These are phyloP conservation scores for Diplazon laetatorius DNA, from an alignment of 2,888 invertebrate species.

Conservation along the genomic window DNA sequence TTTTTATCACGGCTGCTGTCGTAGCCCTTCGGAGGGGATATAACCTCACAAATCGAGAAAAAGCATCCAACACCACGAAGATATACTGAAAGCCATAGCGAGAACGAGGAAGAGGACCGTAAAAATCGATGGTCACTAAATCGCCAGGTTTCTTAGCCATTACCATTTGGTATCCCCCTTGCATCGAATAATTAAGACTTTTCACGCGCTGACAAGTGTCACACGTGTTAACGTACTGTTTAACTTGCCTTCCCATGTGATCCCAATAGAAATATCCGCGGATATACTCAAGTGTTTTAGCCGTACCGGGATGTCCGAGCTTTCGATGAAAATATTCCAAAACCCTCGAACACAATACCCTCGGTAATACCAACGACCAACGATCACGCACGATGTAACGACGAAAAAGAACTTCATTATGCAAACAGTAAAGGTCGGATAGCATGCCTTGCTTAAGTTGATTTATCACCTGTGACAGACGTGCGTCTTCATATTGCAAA, in stretches of 20 bases:
- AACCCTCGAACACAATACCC: neutral
- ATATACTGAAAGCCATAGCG: conserved; percentile 53
- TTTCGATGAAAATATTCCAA: conserved; percentile 11
- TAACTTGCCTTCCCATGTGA: neutral
- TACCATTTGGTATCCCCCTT: neutral
- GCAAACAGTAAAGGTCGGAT: neutral
- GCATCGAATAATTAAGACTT: neutral
- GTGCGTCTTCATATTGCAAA: neutral
- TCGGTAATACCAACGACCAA: neutral
- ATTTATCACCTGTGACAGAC: neutral
- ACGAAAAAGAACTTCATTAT: neutral
- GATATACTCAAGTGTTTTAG: neutral
- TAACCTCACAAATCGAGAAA: conserved; percentile 24
- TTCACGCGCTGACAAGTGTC: conserved; percentile 13
- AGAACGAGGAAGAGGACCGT: conserved; percentile 53
- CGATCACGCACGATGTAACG: neutral
- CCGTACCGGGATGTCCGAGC: conserved; percentile 19
- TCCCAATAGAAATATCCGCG: neutral
- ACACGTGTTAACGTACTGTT: neutral
- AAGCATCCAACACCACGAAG: conserved; percentile 37
- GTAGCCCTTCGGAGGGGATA: conserved; percentile 11
- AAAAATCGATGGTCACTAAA: conserved; percentile 49
- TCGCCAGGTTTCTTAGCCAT: neutral
- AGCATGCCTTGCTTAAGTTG: neutral
- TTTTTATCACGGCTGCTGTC: neutral